Evolutionary conservation across 37 sponge, comb jelly and placozoan species (phyloP), one percentile per base, ranked within the genome.

Genomic region (Ephydatia muelleri): DNA sequence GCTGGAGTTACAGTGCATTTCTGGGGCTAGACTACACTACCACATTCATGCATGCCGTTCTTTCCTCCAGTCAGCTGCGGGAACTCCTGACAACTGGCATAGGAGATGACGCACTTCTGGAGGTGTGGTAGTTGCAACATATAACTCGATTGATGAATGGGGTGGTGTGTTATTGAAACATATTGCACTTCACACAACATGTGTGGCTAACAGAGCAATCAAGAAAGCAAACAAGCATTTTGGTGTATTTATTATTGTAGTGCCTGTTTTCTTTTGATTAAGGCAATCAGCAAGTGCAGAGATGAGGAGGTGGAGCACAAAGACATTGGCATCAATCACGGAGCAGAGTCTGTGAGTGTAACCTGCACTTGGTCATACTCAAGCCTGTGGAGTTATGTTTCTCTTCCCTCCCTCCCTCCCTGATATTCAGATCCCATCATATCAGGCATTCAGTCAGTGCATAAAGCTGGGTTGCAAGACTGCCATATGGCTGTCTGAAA

Each of bases 241-340:
- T 68, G 26, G 26, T 28, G 26, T 68, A 29, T 3, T 12, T 75
- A 35, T 25, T 25, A 6, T 8, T 31, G 5, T 84, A 23, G 48
- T 77, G 3, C 30, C 26, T 76, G 38, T 69, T 16, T 75, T 79
- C 36, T 34, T 64, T 57, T 38, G 0, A 37, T 69, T 67, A 78
- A 96, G 92, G 86, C 66, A 23, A 97, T 97, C 19, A 92, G 75
- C 23, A 86, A 86, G 66, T 94, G 91, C 67, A 70, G 97, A 38
- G 97, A 97, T 85, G 95, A 94, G 16, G 97, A 97, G 83, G 29
- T 90, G 47, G 95, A 94, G 33, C 95, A 97, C 69, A 88, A 77
- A 21, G 90, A 93, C 19, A 90, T 74, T 65, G 94, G 94, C 32
- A 66, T 93, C 57, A 84, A 92, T 67, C 84, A 92, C 39, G 92